Evolutionary conservation across 2,113 vertebrate genomes (phyloP), one percentile per base, ranked within the genome.

Genomic region (Tragelaphus imberbis): DNA sequence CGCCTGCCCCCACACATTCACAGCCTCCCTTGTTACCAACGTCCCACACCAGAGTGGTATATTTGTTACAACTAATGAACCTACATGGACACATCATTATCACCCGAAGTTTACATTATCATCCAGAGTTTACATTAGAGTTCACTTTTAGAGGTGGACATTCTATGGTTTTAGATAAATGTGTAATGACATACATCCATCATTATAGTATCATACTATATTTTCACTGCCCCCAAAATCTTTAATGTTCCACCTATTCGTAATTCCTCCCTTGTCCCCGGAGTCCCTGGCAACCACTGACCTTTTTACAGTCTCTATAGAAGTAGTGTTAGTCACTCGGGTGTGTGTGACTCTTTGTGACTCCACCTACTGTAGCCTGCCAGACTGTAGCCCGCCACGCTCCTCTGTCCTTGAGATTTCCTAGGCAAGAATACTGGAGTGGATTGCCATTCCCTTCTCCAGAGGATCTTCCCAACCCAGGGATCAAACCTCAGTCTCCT

Each of bases 1-100:
- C 1, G 0, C 44, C 11, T 21, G 15, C 6, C 15, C 15, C 6
- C 0, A 6, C 58, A 28, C n/a, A n/a, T 30, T 25, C 28, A 36
- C 1, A 58, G 51, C 33, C n/a, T 51, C 44, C 33, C 51, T 49
- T 33, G 49, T 80, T 25, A 71, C 53, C 84, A 71, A 27, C 10
- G 61, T 14, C n/a, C n/a, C 15, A 36, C 17, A 89, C 47, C 16
- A 36, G 79, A 89, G 15, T 53, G n/a, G 55, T 28, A 27, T 63
- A 36, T 61, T 61, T 47, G n/a, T 61, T 53, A 61, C 5, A 30
- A 28, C 5, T 16, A 30, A 63, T 13, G 63, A 89, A 55, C 23
- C 23, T 47, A 28, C 15, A 36, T 1, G 55, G 85, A 89, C 7
- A 9, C 28, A 12, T 77, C 55, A 63, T 84, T 55, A 51, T 77